Percentiles rank a stretch among this genome's conserved stretches.
These are phyloP conservation scores for Steatornis caripensis DNA, from an alignment of 2,113 vertebrate species.

Conservation along the genomic window DNA sequence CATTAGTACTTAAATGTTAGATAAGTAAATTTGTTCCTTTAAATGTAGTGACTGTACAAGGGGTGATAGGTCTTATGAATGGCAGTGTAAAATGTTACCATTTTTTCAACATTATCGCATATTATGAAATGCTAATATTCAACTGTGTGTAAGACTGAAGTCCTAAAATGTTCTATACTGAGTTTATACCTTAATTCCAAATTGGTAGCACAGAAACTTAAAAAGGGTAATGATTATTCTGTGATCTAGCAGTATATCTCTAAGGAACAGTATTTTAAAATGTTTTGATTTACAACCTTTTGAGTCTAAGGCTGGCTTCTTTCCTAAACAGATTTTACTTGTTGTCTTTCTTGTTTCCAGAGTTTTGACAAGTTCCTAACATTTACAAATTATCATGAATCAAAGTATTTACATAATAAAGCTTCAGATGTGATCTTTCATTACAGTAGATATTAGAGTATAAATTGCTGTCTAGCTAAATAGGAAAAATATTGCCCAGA, in stretches of 20 bases:
- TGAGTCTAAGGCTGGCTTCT: background rate
- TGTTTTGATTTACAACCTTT: background rate
- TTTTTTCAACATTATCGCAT: background rate
- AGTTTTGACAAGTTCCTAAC: background rate
- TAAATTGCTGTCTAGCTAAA: background rate
- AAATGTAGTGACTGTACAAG: background rate
- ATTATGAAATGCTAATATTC: conserved; percentile 29
- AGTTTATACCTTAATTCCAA: background rate
- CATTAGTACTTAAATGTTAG: background rate
- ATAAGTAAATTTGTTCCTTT: conserved; percentile 21
- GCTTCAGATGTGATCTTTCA: background rate
- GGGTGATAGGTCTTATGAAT: background rate
- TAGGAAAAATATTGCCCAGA: background rate
- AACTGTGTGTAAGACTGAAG: background rate
- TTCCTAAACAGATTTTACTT: background rate
- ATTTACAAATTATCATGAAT: background rate
- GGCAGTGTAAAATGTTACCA: background rate
- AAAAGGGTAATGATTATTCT: background rate
- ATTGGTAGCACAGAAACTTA: background rate
- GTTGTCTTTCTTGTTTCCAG: background rate
- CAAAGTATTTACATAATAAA: background rate
- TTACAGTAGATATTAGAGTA: background rate
- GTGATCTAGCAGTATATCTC: background rate
- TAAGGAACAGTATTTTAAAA: background rate
- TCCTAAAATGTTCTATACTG: background rate